These are phyloP conservation scores for Theristicus caerulescens DNA, from an alignment of 2,113 vertebrate genomes.

Conservation along the genomic window DNA sequence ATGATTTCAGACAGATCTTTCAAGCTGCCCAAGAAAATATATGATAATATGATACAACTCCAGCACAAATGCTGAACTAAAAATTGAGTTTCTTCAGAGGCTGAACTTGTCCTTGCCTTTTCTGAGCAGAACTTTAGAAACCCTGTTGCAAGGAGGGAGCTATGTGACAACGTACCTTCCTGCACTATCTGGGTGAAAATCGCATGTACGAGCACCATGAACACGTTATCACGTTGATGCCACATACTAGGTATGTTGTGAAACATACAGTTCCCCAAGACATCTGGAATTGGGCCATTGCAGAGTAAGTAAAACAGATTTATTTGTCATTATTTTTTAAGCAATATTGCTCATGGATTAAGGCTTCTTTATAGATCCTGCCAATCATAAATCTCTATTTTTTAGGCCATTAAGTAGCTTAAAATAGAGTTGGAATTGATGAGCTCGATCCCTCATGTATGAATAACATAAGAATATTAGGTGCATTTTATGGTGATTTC, in stretches of 20 bases:
- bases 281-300: background rate
- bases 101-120: background rate
- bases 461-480: background rate
- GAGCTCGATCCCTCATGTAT: background rate
- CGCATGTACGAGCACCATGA: fast-evolving
- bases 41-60: background rate
- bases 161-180: background rate
- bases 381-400: background rate
- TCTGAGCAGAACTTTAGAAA: background rate
- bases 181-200: background rate
- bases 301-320: background rate
- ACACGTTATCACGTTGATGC: fast-evolving
- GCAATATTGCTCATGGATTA: background rate
- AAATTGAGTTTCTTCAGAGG: background rate
- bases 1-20: background rate
- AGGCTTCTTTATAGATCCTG: background rate
- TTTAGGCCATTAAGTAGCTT: background rate
- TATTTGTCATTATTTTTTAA: background rate
- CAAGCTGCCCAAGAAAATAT: background rate
- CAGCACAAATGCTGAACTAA: background rate
- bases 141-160: background rate
- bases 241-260: background rate
- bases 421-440: background rate
- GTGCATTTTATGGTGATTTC: background rate
- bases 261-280: background rate